Evolutionary conservation across 2,113 vertebrate genomes (phyloP), one percentile per base, ranked within the genome.

Genomic region (Sapayoa aenigma): DNA sequence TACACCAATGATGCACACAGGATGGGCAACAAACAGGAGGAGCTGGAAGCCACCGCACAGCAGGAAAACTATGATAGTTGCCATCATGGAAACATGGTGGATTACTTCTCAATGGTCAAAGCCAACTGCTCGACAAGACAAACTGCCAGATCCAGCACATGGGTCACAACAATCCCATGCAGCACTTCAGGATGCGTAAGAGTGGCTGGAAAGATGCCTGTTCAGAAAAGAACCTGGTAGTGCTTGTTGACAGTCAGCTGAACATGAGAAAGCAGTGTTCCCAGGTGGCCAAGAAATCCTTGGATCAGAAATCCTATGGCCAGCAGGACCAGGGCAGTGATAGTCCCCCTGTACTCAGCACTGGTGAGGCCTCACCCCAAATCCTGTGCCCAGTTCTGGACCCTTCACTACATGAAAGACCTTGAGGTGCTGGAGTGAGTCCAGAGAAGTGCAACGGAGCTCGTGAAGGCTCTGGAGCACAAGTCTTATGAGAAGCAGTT

Each of bases 271-370:
- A 31, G 19, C 4, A 65, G 6, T 41, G n/a, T 35, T 17, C 17
- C 11, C 17, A 47, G 24, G 21, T 33, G 69, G 35, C 53, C 68
- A 60, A 47, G 39, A 67, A 42, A 74, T 25, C 15, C 35, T 1
- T 55, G 11, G 11, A 12, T 42, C 53, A 74, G 82, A 0, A 74
- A 37, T 1, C 6, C 18, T 3, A 25, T 47, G 46, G 9, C 18
- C 46, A 67, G 39, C 46, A 74, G 67, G 53, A 59, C 1, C 25
- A 80, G 39, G 31, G 27, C 41, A 80, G 46, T 0, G 67, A 41
- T 37, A 16, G 14, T 12, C 18, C 3, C 18, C 12, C 14, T 74
- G 19, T 24, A 3, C 41, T 62, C 0, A 0, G 30, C 21, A 53
- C 1, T 28, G 11, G 6, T 55, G 60, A 33, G 47, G 47, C 19